These are phyloP conservation scores for Leucopsar rothschildi DNA, from an alignment of 2,113 vertebrate genomes.

Conservation along the genomic window DNA sequence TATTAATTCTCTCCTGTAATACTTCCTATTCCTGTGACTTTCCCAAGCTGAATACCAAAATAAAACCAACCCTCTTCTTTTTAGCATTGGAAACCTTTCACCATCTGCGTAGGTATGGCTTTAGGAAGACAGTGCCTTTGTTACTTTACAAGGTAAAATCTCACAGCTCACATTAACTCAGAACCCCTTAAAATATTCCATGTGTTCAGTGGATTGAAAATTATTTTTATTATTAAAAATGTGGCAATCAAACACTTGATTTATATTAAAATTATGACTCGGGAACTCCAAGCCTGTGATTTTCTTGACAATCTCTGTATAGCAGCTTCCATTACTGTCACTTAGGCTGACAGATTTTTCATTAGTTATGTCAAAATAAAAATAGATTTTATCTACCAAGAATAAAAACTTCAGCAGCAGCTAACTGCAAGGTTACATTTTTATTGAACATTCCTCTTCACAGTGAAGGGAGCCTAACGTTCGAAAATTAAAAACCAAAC, in stretches of 20 bases:
- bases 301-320: slow-evolving; percentile 10
- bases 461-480: neutral
- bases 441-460: neutral
- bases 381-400: neutral
- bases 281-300: neutral
- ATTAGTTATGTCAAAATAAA: slow-evolving; percentile 48
- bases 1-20: neutral
- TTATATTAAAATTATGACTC: neutral
- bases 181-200: neutral
- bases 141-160: neutral
- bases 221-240: neutral
- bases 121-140: neutral
- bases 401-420: neutral
- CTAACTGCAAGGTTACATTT: neutral
- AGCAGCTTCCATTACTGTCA: slow-evolving; percentile 33
- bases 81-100: neutral
- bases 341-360: neutral
- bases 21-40: neutral
- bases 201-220: neutral
- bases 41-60: neutral
- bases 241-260: neutral
- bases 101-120: neutral
- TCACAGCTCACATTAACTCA: neutral
- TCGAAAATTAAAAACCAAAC: neutral
- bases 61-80: neutral